A percentile compares a stretch with the other conserved stretches of the same genome.
Conservation (phyloP, 2,113 vertebrate genomes). For the Notechis scutatus region DNA sequence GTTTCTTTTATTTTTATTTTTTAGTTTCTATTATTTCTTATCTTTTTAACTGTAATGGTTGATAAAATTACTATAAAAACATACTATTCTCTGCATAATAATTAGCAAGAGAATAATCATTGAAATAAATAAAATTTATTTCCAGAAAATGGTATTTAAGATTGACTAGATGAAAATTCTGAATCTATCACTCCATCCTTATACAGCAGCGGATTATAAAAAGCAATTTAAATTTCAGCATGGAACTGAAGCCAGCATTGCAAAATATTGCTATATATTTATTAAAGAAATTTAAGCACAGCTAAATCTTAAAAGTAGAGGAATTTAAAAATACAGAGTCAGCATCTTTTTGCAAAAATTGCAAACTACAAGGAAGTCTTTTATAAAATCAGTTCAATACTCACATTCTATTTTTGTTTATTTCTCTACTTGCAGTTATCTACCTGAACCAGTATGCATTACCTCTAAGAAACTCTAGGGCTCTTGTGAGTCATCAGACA, state of each 20-base stretch:
- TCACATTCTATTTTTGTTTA: not conserved
- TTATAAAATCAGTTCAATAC: not conserved
- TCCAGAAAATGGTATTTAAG: not conserved
- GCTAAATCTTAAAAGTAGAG: not conserved
- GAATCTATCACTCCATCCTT: not conserved
- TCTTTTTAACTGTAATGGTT: not conserved
- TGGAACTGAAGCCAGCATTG: not conserved
- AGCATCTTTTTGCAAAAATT: not conserved
- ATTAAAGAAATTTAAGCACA: not conserved
- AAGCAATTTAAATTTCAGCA: not conserved
- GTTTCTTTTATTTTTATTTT: not conserved
- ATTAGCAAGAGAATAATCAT: not conserved
- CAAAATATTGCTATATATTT: not conserved
- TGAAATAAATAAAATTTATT: not conserved
- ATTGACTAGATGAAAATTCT: not conserved
- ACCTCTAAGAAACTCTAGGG: not conserved
- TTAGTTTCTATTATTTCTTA: not conserved
- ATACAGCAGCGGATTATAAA: not conserved
- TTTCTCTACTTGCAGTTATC: not conserved
- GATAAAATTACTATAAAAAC: not conserved
- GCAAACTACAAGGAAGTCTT: not conserved
- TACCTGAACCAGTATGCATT: not conserved
- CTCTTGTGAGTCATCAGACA: not conserved
- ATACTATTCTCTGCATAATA: not conserved
- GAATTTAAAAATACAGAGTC: not conserved